These are phyloP conservation scores for Anthoscopus minutus DNA, from an alignment of 2,113 vertebrate species.

Conservation along the genomic window DNA sequence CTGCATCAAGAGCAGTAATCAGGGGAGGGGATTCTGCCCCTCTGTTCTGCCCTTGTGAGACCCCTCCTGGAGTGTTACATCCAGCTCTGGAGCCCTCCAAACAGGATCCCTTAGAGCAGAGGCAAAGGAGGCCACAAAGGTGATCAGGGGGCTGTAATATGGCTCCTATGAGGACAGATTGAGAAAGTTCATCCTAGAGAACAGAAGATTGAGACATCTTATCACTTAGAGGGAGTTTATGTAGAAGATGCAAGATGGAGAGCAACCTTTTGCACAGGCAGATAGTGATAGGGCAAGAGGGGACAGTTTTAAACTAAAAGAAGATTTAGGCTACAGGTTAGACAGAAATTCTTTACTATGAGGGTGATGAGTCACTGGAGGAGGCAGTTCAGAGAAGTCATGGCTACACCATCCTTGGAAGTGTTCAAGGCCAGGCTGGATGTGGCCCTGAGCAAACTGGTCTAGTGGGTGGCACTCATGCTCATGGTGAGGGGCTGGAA, in stretches of 20 bases:
- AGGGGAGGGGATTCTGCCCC: neutral
- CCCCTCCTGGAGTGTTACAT: neutral
- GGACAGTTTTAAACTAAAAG: too few species aligned
- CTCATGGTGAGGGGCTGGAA: neutral
- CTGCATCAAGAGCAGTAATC: neutral
- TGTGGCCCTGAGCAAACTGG: neutral
- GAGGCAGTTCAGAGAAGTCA: neutral
- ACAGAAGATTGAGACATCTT: neutral
- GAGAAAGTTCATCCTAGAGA: neutral
- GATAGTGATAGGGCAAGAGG: neutral
- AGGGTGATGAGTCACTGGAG: neutral
- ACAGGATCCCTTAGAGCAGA: neutral
- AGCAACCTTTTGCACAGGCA: neutral
- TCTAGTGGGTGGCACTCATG: neutral
- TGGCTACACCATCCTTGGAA: neutral
- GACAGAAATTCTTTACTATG: neutral
- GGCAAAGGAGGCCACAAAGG: neutral
- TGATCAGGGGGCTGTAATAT: neutral
- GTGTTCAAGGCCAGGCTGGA: neutral
- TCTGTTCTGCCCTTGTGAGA: neutral
- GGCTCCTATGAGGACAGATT: too few species aligned
- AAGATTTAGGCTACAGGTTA: neutral
- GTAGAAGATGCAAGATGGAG: neutral
- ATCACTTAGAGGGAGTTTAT: neutral
- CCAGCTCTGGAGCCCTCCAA: neutral